phyloP scores from a whole-genome alignment of 2,113 vertebrate species.

The Hippoglossus stenolepis region DNA sequence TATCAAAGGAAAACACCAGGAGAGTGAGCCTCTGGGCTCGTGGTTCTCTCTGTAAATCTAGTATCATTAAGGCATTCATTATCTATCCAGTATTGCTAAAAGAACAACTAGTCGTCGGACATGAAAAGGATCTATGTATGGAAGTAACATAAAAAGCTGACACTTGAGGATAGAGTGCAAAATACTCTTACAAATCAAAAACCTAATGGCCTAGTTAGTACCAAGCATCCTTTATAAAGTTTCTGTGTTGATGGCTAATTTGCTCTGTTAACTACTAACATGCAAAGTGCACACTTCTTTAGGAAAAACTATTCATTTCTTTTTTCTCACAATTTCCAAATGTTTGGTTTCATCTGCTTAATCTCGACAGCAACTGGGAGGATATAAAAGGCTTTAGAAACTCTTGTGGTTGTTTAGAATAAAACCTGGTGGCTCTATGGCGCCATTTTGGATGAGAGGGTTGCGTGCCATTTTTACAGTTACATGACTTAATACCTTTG shows the following conservation, averaged over 20 bases:
- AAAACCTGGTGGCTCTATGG: conserved; percentile 27
- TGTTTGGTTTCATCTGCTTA: conserved; percentile 80
- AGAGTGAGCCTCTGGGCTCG: conserved; percentile 57
- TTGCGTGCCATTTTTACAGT: conserved; percentile 20
- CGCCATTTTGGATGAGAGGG: conserved; percentile 18
- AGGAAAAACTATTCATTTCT: conserved; percentile 48
- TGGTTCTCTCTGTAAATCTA: conserved; percentile 58
- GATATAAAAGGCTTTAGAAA: conserved; percentile 65
- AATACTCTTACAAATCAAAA: conserved; percentile 66
- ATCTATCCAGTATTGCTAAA: conserved; percentile 82
- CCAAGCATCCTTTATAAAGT: conserved; percentile 54
- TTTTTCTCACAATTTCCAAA: conserved; percentile 66
- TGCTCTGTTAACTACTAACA: conserved; percentile 68
- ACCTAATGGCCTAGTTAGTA: conserved; percentile 55
- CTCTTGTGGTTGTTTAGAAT: conserved; percentile 34
- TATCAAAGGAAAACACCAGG: conserved; percentile 57
- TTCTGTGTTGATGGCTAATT: conserved; percentile 56
- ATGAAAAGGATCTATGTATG: conserved; percentile 47
- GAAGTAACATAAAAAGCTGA: conserved; percentile 40
- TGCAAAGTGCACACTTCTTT: conserved; percentile 73
- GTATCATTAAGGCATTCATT: conserved; percentile 81
- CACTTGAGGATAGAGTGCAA: conserved; percentile 74
- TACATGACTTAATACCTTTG: neutral
- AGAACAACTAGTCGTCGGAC: conserved; percentile 64
- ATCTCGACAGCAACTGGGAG: conserved; percentile 79